Conservation (phyloP, 2,113 vertebrate species). For the Calidris pugnax region DNA sequence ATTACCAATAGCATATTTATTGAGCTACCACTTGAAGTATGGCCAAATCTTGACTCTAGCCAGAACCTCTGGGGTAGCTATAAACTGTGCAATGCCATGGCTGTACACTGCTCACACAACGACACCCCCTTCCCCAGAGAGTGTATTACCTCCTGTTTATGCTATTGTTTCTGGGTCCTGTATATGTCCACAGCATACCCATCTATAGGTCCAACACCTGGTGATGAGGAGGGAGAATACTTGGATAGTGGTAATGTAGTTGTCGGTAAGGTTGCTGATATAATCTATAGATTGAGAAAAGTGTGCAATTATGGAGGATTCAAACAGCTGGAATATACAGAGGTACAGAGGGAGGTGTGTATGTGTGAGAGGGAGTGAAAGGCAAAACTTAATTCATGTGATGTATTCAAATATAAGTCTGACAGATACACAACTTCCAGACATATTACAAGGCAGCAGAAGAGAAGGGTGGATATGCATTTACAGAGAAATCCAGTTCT, state of each 20-base stretch:
- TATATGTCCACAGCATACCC: neutral
- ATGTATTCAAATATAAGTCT: slow-evolving; percentile 10
- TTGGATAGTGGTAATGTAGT: neutral
- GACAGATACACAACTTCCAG: neutral
- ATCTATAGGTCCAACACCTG: neutral
- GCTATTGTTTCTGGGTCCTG: neutral
- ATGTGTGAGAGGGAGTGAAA: neutral
- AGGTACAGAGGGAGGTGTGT: too few relatives aligned
- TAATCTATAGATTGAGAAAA: neutral
- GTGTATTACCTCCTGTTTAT: neutral
- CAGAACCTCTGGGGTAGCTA: neutral
- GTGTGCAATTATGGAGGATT: neutral
- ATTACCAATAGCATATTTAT: neutral
- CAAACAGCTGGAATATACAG: neutral
- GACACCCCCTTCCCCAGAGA: neutral
- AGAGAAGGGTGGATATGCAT: neutral
- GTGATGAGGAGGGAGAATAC: neutral
- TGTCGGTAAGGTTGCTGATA: neutral
- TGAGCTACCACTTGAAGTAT: neutral
- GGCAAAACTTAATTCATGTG: neutral
- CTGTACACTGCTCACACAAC: neutral
- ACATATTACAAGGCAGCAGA: neutral
- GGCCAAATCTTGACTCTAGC: neutral
- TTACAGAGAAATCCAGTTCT: neutral
- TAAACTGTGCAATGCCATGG: neutral